phyloP scores from a whole-genome alignment of 2,797 vertebrate species.

The Coregonus sp. region DNA sequence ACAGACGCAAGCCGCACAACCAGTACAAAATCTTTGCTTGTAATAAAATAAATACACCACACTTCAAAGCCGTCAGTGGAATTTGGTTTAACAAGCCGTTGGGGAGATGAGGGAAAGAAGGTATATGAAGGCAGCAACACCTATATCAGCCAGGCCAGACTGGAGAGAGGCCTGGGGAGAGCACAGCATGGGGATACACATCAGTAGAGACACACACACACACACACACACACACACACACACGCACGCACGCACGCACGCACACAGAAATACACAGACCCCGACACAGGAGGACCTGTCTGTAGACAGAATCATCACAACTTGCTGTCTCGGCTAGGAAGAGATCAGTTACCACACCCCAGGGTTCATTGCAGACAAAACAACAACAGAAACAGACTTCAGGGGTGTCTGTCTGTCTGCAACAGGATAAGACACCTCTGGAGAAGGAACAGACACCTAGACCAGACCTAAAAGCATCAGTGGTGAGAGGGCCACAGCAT shows the following conservation, averaged over 20 bases:
- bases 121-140: slow-evolving; percentile 56
- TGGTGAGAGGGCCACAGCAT: slow-evolving; percentile 17
- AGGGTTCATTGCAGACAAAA: slow-evolving; percentile 44
- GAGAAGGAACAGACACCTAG: slow-evolving; percentile 31
- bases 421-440: slow-evolving; percentile 40
- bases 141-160: slow-evolving; percentile 48
- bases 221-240: background rate
- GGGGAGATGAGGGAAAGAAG: slow-evolving; percentile 61
- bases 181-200: slow-evolving; percentile 40
- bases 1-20: slow-evolving; percentile 60
- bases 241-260: slow-evolving; percentile 5
- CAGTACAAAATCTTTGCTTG: slow-evolving; percentile 60
- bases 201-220: slow-evolving; percentile 10
- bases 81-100: slow-evolving; percentile 70
- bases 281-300: slow-evolving; percentile 15
- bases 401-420: slow-evolving; percentile 31
- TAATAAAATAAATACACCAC: slow-evolving; percentile 51
- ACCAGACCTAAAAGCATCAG: slow-evolving; percentile 9
- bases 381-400: slow-evolving; percentile 37
- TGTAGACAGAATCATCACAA: slow-evolving; percentile 37
- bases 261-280: background rate
- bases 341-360: slow-evolving; percentile 19
- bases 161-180: slow-evolving; percentile 52
- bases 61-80: slow-evolving; percentile 71
- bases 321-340: slow-evolving; percentile 15